A percentile compares a stretch with the other conserved stretches of the same genome.
Evolutionary conservation across 1,140 invertebrate genomes (phyloP).

Genomic region (Aphelenchoides besseyi): DNA sequence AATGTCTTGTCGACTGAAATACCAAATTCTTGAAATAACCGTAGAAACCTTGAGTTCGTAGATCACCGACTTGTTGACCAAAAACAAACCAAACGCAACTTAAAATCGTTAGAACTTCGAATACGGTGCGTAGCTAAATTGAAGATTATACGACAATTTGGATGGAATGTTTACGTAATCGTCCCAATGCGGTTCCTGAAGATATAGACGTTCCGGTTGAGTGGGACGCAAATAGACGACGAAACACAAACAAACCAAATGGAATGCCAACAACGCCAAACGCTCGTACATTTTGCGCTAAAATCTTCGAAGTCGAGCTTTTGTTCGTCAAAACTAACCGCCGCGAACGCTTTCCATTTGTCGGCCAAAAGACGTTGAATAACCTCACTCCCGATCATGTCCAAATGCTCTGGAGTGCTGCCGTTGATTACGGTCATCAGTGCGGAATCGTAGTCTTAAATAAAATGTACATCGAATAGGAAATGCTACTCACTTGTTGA

Average conservation of each 20-base stretch:
- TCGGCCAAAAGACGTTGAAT: constrained; percentile 93
- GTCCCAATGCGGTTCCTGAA: constrained; percentile 62
- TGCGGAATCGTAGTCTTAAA: constrained; percentile 94
- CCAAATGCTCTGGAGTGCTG: constrained; percentile 87
- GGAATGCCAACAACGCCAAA: constrained; percentile 76
- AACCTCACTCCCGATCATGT: constrained; percentile 96
- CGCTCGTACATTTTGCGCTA: constrained; percentile 86
- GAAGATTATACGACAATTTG: constrained; percentile 13
- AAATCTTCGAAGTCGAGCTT: constrained; percentile 32
- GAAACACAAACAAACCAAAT: constrained; percentile 80
- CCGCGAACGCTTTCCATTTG: constrained; percentile 98
- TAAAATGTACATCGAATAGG: constrained; percentile 36
- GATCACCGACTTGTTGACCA: constrained; percentile 84
- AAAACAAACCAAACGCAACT: constrained; percentile 84
- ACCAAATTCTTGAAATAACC: constrained; percentile 89
- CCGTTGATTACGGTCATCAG: constrained; percentile 95
- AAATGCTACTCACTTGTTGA: constrained; percentile 86
- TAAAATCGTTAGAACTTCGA: constrained; percentile 78
- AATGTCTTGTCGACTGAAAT: neutral
- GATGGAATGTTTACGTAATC: constrained; percentile 46
- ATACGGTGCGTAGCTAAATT: constrained; percentile 70
- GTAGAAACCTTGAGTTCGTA: constrained; percentile 83
- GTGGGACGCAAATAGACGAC: constrained; percentile 81
- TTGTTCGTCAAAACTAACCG: constrained; percentile 71
- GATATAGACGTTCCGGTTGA: constrained; percentile 66